Evolutionary conservation across 2,888 invertebrate genomes (phyloP).

Genomic region (Empis stercorea): DNA sequence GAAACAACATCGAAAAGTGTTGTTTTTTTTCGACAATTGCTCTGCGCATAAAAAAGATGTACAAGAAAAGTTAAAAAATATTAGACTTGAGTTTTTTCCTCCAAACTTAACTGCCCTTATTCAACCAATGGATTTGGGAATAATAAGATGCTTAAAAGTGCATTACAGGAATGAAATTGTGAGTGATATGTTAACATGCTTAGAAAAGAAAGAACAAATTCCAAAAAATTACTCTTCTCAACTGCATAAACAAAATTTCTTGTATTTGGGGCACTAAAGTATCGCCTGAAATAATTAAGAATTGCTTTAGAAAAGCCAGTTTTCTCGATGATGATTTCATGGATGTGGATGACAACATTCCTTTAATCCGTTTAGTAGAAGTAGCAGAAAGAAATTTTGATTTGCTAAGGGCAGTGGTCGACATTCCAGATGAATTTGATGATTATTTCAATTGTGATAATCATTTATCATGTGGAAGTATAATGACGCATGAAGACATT

Average conservation of each 20-base stretch:
- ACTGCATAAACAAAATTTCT: not conserved
- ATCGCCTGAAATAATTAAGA: not conserved
- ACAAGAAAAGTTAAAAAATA: not conserved
- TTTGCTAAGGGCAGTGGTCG: not conserved
- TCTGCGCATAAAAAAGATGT: not conserved
- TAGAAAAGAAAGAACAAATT: not conserved
- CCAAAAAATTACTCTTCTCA: not conserved
- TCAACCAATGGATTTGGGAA: not conserved
- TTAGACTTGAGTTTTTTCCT: not conserved
- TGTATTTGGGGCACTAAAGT: not conserved
- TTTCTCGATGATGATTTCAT: not conserved
- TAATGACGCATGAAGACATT: not conserved
- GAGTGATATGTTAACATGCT: not conserved
- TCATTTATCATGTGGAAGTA: not conserved
- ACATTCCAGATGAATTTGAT: not conserved
- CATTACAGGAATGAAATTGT: not conserved
- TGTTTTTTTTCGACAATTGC: not conserved
- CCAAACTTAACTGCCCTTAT: not conserved
- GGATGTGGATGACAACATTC: not conserved
- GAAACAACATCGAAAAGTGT: slow-evolving; percentile 5
- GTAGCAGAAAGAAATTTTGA: not conserved
- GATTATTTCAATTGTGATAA: not conserved
- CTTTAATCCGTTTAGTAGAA: not conserved
- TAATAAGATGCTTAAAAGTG: not conserved
- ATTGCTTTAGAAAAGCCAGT: not conserved